These are phyloP conservation scores for Pentamera pediparva DNA, from an alignment of 53 echinoderm and acorn worm species.

Conservation along the genomic window DNA sequence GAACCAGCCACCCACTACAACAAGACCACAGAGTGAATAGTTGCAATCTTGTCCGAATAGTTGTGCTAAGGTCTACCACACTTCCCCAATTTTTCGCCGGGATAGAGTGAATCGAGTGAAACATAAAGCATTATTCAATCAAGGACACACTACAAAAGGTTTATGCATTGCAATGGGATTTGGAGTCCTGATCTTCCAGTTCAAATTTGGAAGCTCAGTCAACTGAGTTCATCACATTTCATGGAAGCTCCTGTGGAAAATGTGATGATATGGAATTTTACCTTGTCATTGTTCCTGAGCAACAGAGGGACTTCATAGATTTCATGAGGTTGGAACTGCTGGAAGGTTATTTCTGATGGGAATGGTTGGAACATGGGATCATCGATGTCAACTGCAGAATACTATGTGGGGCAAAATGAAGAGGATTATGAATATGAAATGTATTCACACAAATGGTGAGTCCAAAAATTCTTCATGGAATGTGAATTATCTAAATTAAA, in stretches of 20 bases:
- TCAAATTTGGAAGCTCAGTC: too few relatives aligned
- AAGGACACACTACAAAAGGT: too few relatives aligned
- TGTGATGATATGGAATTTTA: constrained; percentile 2
- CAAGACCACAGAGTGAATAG: too few relatives aligned
- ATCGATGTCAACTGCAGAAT: constrained; percentile 91
- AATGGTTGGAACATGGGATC: constrained; percentile 98
- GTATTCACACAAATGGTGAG: not conserved
- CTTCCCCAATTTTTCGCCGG: too few relatives aligned
- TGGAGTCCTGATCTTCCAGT: too few relatives aligned
- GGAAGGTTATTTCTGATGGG: constrained; percentile 90
- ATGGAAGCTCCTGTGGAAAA: not conserved
- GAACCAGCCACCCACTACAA: too few relatives aligned
- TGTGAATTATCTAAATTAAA: not conserved
- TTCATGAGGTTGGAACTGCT: constrained; percentile 89
- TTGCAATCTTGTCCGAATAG: too few relatives aligned
- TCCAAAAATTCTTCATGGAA: not conserved
- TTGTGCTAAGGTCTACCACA: too few relatives aligned
- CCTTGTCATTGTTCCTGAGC: constrained; percentile 96
- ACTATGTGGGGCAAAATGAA: constrained; percentile 43
- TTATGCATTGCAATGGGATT: too few relatives aligned
- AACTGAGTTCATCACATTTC: too few relatives aligned
- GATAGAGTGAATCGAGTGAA: too few relatives aligned
- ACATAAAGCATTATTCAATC: too few relatives aligned
- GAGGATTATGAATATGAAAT: not conserved
- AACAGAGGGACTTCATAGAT: constrained; percentile 90